Percentiles rank a stretch among this genome's conserved stretches.
phyloP scores from a whole-genome alignment of 2,113 vertebrate genomes.

The Atractosteus spatula region DNA sequence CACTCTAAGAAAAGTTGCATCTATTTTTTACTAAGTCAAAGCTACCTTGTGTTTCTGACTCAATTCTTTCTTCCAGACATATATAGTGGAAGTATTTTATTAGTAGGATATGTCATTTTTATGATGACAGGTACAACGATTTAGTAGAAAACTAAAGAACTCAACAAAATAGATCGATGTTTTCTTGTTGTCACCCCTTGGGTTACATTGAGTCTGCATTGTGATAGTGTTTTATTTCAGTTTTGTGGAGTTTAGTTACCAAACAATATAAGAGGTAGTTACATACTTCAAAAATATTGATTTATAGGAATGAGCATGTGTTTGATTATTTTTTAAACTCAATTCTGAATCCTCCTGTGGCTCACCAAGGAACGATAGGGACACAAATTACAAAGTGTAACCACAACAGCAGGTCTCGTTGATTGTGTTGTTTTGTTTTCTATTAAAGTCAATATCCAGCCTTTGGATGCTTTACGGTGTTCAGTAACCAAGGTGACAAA shows the following conservation, averaged over 20 bases:
- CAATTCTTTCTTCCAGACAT: slow-evolving; percentile 3
- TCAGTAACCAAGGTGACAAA: too few relatives aligned
- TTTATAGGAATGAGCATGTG: slow-evolving; percentile 9
- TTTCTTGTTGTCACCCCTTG: not conserved
- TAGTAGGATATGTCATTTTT: slow-evolving; percentile 19
- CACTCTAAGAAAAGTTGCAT: not conserved
- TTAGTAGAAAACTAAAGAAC: slow-evolving; percentile 20
- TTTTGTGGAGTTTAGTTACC: not conserved
- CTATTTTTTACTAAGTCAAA: not conserved
- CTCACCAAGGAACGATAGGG: not conserved
- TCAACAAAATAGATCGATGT: slow-evolving; percentile 23
- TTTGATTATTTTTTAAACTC: slow-evolving; percentile 5
- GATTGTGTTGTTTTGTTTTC: not conserved
- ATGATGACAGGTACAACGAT: slow-evolving; percentile 19
- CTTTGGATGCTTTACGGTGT: too few relatives aligned
- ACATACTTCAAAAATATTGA: slow-evolving; percentile 1
- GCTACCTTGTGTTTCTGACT: slow-evolving; percentile 5
- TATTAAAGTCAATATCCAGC: too few relatives aligned
- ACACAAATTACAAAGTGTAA: not conserved
- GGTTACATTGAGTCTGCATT: slow-evolving; percentile 3
- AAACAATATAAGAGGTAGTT: slow-evolving; percentile 16
- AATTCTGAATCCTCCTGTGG: not conserved
- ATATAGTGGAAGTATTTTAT: slow-evolving; percentile 16
- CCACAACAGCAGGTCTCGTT: not conserved
- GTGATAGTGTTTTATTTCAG: slow-evolving; percentile 13